A percentile compares a stretch with the other conserved stretches of the same genome.
phyloP scores from a whole-genome alignment of 2,797 vertebrate species.

The Odontamblyopus lacepedii region DNA sequence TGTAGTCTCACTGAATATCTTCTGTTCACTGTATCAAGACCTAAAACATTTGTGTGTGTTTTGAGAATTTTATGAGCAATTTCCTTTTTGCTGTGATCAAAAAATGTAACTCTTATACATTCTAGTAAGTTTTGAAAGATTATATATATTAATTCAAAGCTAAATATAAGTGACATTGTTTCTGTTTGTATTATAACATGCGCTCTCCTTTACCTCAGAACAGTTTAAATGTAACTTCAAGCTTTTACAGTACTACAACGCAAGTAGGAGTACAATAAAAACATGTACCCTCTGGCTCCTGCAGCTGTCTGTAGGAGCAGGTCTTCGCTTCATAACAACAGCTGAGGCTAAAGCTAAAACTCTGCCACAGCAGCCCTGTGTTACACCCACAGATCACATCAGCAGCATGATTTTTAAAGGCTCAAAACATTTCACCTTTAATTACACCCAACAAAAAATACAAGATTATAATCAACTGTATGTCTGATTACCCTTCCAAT shows the following conservation, averaged over 20 bases:
- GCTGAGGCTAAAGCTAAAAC: conserved; percentile 74
- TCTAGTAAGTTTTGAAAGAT: no score
- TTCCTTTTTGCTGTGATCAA: no score
- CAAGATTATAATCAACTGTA: neutral
- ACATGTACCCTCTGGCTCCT: conserved; percentile 62
- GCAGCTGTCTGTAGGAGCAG: conserved; percentile 70
- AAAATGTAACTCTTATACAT: no score
- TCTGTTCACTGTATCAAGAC: no score
- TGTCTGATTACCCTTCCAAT: neutral
- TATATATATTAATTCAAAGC: no score
- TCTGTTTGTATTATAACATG: neutral
- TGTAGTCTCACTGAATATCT: no score
- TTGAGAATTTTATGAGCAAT: no score
- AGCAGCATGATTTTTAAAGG: neutral
- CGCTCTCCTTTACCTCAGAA: neutral
- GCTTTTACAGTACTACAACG: conserved; percentile 41
- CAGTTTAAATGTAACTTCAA: conserved; percentile 28
- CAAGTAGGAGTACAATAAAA: conserved; percentile 72
- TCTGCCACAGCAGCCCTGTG: conserved; percentile 31
- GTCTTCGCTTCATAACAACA: conserved; percentile 82
- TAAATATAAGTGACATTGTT: conserved; percentile 17
- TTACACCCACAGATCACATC: conserved; percentile 27
- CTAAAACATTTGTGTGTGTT: no score
- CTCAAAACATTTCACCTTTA: neutral
- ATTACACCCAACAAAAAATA: neutral